Percentiles rank a stretch among this genome's conserved stretches.
phyloP scores from a whole-genome alignment of 2,113 vertebrate species.

The Marmota flaviventris region DNA sequence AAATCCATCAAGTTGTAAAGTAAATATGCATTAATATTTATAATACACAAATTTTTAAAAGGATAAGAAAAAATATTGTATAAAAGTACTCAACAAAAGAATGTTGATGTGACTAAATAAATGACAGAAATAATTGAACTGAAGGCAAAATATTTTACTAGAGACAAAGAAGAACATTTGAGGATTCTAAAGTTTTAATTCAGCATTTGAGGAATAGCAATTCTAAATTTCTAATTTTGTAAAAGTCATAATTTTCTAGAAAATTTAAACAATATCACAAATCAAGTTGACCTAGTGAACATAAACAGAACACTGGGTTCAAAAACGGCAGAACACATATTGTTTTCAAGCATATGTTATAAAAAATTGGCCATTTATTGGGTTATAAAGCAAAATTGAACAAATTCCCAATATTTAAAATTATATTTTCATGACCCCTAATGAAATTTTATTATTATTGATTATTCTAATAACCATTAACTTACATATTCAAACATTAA shows the following conservation, averaged over 20 bases:
- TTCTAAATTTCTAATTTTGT: conserved; percentile 1
- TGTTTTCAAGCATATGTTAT: conserved; percentile 44
- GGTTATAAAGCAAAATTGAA: neutral
- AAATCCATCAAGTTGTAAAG: neutral
- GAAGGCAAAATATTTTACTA: neutral
- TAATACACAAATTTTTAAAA: neutral
- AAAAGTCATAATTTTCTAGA: neutral
- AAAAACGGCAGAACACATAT: neutral
- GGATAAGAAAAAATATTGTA: neutral
- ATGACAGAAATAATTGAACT: neutral
- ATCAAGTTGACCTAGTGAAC: neutral
- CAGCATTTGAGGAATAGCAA: neutral
- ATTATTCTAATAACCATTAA: neutral
- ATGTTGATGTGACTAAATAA: neutral
- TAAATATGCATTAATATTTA: neutral
- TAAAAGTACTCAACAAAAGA: neutral
- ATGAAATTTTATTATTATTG: neutral
- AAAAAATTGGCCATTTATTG: neutral
- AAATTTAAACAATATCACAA: neutral
- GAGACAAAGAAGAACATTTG: neutral
- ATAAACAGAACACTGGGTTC: neutral
- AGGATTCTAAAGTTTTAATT: neutral
- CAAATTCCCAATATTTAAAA: conserved; percentile 19
- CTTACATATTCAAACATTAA: neutral
- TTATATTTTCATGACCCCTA: neutral